phyloP scores from a whole-genome alignment of 2,888 invertebrate species.

The Zygothrica quintamaculata region DNA sequence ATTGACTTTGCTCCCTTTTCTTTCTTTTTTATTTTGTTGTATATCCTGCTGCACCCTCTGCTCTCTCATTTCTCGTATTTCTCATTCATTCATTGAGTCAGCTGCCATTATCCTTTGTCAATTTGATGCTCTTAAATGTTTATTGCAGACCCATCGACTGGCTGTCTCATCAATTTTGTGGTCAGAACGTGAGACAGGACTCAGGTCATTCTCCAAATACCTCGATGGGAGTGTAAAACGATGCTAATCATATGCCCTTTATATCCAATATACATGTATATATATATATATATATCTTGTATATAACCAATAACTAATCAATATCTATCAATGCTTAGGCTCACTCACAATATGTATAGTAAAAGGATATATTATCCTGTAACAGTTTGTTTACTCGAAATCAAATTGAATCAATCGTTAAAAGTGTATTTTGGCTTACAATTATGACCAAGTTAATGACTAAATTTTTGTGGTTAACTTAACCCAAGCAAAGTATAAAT shows the following conservation, averaged over 20 bases:
- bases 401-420: no score
- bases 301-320: background rate
- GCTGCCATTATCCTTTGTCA: constrained; percentile 58
- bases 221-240: background rate
- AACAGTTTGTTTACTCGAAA: no score
- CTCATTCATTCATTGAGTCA: background rate
- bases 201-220: constrained; percentile 2
- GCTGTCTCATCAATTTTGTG: constrained; percentile 67
- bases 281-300: no score
- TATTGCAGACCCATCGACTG: constrained; percentile 44
- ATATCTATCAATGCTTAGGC: background rate
- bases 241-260: background rate
- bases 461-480: constrained; percentile 42
- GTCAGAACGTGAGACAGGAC: constrained; percentile 51
- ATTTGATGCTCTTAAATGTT: constrained; percentile 68
- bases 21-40: constrained; percentile 22
- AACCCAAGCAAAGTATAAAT: constrained; percentile 9
- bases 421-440: no score
- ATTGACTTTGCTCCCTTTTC: constrained; percentile 56
- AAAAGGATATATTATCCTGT: no score
- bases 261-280: no score
- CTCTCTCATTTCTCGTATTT: background rate
- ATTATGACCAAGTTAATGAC: constrained; percentile 35
- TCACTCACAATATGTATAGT: no score
- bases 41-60: background rate